Base-by-base conservation (phyloP, 2,797 vertebrate species). In the Ambastaia sidthimunki region DNA sequence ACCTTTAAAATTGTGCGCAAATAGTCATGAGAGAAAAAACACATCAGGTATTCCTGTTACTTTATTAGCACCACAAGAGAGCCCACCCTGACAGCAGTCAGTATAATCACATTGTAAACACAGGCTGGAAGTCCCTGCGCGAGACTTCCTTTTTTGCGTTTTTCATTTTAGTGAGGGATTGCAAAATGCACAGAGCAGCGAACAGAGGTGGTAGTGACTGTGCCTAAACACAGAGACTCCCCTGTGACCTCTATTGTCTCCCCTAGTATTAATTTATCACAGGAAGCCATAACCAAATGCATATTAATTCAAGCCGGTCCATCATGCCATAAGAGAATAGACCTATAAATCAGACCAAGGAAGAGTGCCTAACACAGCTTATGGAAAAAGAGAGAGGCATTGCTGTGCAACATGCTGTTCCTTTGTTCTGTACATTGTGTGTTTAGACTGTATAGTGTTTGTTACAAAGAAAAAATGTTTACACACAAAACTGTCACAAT, bases 341-440 rank as follows among this genome's bases (percentile, higher is more conserved):
- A 80, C 84, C 89, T 74, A 91, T 92, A 92, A 92, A 91, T 92
- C 91, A 91, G 89, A 86, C 72, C 84, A 67, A 59, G 89, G 89
- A 89, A 85, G 80, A 84, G 78, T 57, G 48, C 77, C 88, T 89
- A 91, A 90, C 91, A 83, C 80, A 44, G 71, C 76, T 83, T 82
- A 78, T 74, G 75, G 81, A 65, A 78, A 18, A 37, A 66, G 72
- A 47, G 34, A 16, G 25, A 65, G 7, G 18, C 3, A 71, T 54
- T 41, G 60, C 47, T 54, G 28, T 23, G 34, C 18, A 73, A 62
- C 47, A 44, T n/a, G 57, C 52, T 60, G 7, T 15, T 67, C 70
- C 62, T 80, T 80, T 80, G 78, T 80, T 80, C 50, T 67, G n/a
- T 66, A 73, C 60, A 66, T 80, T 48, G 50, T 71, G 5, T 54